phyloP scores from a whole-genome alignment of 2,113 vertebrate genomes.

The Strix aluco region DNA sequence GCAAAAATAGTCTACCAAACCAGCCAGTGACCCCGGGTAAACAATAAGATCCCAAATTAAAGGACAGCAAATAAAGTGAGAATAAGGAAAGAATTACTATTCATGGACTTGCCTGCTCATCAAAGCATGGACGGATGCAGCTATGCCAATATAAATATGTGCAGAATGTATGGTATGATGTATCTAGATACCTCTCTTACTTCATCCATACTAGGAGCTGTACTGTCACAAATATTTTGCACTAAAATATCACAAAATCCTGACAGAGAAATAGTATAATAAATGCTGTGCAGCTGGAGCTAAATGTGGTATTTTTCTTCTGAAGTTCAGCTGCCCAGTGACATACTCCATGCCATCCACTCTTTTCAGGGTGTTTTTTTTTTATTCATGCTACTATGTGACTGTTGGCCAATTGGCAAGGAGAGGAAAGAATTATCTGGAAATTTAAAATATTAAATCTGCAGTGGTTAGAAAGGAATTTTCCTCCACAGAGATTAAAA shows the following conservation, averaged over 20 bases:
- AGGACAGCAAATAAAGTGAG: slow-evolving; percentile 4
- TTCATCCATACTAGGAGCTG: neutral
- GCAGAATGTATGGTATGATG: neutral
- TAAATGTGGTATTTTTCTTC: neutral
- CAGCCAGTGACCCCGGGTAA: neutral
- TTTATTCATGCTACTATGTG: neutral
- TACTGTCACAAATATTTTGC: slow-evolving; percentile 2
- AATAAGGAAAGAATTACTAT: slow-evolving; percentile 22
- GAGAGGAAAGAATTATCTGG: neutral
- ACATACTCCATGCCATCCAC: neutral
- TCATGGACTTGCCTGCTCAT: slow-evolving; percentile 1
- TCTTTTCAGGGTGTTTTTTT: neutral
- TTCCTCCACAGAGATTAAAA: neutral
- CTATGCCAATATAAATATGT: neutral
- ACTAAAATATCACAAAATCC: neutral
- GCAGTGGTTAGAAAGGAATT: slow-evolving; percentile 12
- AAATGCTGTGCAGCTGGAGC: neutral
- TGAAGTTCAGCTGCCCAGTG: neutral
- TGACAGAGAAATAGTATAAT: neutral
- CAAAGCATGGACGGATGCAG: neutral
- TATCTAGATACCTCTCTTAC: neutral
- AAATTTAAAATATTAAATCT: slow-evolving; percentile 36
- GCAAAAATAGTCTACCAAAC: slow-evolving; percentile 27
- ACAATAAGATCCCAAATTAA: slow-evolving; percentile 44
- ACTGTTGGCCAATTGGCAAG: neutral